phyloP scores from a whole-genome alignment of 2,888 invertebrate species.

The Axea sp. region DNA sequence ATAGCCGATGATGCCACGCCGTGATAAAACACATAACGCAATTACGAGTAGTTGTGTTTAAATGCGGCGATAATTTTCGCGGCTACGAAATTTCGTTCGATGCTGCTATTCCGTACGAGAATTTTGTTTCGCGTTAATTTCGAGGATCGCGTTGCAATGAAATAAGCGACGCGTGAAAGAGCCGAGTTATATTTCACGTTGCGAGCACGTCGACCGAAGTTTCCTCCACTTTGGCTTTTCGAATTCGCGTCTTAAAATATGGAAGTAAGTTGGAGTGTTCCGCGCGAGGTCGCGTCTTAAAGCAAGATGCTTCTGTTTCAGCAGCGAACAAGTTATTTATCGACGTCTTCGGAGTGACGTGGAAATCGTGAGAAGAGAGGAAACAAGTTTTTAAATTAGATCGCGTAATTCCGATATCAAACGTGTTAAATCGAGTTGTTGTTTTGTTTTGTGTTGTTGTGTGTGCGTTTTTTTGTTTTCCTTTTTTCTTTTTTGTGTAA shows the following conservation, averaged over 20 bases:
- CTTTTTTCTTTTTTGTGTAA: too few relatives aligned
- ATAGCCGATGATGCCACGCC: conserved; percentile 53
- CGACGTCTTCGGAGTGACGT: too few relatives aligned
- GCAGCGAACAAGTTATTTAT: background rate
- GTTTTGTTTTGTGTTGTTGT: too few relatives aligned
- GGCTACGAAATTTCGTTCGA: conserved; percentile 36
- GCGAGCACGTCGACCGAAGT: conserved; percentile 18
- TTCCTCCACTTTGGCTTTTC: conserved; percentile 20
- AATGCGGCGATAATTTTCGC: conserved; percentile 51
- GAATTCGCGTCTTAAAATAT: conserved; percentile 29
- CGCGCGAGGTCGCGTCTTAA: conserved; percentile 20
- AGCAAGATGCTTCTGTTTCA: conserved; percentile 8
- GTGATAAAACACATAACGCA: conserved; percentile 60
- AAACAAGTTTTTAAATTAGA: background rate
- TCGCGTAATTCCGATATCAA: too few relatives aligned
- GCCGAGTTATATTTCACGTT: conserved; percentile 34
- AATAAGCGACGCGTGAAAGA: conserved; percentile 47
- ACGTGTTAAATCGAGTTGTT: too few relatives aligned
- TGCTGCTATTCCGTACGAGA: conserved; percentile 23
- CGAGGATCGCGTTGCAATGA: conserved; percentile 28
- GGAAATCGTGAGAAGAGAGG: too few relatives aligned
- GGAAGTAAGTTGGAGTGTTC: conserved; percentile 30
- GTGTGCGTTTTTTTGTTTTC: too few relatives aligned
- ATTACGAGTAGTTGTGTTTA: conserved; percentile 57
- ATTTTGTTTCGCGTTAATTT: conserved; percentile 44